phyloP scores from a whole-genome alignment of 2,888 invertebrate genomes.

The Epistrophe eligans region DNA sequence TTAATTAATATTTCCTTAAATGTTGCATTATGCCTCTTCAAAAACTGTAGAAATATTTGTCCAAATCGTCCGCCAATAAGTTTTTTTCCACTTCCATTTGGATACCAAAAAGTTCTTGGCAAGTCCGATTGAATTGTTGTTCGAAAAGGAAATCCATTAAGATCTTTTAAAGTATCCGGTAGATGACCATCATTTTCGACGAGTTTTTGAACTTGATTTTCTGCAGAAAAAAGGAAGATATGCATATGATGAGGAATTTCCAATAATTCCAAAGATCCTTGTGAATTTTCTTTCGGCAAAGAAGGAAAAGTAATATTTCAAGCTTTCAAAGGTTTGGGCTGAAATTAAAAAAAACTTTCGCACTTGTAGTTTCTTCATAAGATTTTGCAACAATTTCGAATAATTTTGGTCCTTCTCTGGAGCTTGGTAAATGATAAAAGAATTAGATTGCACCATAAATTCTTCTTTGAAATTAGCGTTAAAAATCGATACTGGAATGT shows the following conservation, averaged over 20 bases:
- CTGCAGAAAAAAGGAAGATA: neutral
- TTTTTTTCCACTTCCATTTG: neutral
- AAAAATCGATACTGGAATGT: neutral
- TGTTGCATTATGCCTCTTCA: neutral
- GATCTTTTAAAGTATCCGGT: constrained; percentile 13
- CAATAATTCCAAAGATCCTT: neutral
- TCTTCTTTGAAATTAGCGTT: neutral
- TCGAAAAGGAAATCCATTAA: constrained; percentile 46
- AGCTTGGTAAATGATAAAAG: neutral
- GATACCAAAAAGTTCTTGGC: constrained; percentile 31
- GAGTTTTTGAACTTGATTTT: neutral
- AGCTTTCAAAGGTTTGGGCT: neutral
- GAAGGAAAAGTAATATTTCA: neutral
- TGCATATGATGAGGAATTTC: neutral
- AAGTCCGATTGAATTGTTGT: constrained; percentile 8
- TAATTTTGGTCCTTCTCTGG: neutral
- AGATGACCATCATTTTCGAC: neutral
- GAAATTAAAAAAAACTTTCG: constrained; percentile 4
- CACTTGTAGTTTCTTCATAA: neutral
- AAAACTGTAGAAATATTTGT: neutral
- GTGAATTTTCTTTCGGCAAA: neutral
- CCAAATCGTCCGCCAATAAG: constrained; percentile 20
- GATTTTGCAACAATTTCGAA: neutral
- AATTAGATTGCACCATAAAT: neutral
- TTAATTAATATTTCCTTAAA: neutral